phyloP scores from a whole-genome alignment of 1,140 invertebrate genomes.

The Aphelinus atriplicis region DNA sequence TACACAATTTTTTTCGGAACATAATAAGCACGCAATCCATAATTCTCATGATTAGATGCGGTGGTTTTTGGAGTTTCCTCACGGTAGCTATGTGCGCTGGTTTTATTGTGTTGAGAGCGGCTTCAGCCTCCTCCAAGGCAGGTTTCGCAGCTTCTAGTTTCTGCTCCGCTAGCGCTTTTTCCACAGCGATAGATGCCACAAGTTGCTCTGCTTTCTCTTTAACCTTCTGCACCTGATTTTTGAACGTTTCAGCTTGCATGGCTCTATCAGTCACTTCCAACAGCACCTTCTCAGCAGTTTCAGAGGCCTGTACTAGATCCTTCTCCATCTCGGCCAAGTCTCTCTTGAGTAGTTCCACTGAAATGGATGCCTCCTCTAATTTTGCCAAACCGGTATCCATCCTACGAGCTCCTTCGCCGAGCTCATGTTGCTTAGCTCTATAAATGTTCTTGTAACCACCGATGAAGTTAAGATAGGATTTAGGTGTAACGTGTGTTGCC shows the following conservation, averaged over 20 bases:
- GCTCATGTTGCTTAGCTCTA: slow-evolving; percentile 85
- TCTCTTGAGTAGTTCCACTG: slow-evolving; percentile 89
- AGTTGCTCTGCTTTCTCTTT: slow-evolving; percentile 94
- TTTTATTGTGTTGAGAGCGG: slow-evolving; percentile 95
- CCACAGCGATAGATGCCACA: slow-evolving; percentile 89
- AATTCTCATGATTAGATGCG: slow-evolving; percentile 96
- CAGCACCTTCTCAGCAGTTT: slow-evolving; percentile 88
- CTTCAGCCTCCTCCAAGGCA: slow-evolving; percentile 92
- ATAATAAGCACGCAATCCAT: slow-evolving; percentile 97
- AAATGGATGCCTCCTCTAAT: slow-evolving; percentile 91
- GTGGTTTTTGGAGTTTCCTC: slow-evolving; percentile 91
- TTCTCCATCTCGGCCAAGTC: slow-evolving; percentile 94
- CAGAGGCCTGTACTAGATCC: slow-evolving; percentile 87
- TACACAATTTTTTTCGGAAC: slow-evolving; percentile 86
- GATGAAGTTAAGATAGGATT: slow-evolving; percentile 96
- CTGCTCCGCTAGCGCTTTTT: slow-evolving; percentile 90
- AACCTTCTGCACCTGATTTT: slow-evolving; percentile 94
- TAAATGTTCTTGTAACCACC: slow-evolving; percentile 96
- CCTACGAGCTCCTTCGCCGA: slow-evolving; percentile 87
- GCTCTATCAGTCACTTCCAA: slow-evolving; percentile 90
- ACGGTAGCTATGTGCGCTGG: slow-evolving; percentile 97
- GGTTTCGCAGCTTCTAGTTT: slow-evolving; percentile 92
- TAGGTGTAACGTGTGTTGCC: slow-evolving; percentile 95
- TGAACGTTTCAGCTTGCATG: slow-evolving; percentile 93
- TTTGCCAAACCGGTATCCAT: slow-evolving; percentile 96